These are phyloP conservation scores for Todiramphus chloris DNA, from an alignment of 2,113 vertebrate species.

Conservation along the genomic window DNA sequence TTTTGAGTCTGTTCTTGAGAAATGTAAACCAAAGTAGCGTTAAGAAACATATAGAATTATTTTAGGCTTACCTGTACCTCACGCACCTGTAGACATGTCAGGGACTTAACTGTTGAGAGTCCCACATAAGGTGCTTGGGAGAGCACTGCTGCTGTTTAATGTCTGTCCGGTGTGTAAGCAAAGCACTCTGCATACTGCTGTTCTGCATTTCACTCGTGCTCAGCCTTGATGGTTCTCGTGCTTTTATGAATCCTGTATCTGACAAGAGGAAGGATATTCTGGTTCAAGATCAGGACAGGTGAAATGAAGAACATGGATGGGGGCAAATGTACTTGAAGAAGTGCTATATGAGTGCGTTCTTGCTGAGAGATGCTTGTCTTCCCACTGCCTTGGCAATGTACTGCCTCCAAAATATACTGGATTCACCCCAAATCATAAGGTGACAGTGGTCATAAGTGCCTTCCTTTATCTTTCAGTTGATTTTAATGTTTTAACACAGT, in stretches of 20 bases:
- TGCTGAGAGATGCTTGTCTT: background rate
- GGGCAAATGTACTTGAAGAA: background rate
- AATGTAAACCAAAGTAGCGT: background rate
- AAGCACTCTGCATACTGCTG: background rate
- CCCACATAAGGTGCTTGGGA: background rate
- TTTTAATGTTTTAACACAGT: background rate
- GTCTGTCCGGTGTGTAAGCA: background rate
- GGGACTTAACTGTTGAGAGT: background rate
- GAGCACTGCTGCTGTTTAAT: background rate
- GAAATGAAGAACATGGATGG: background rate
- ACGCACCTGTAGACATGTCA: background rate
- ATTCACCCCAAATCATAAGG: background rate
- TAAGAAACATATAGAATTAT: background rate
- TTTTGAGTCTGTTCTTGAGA: background rate
- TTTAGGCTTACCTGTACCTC: background rate
- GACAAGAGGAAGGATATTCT: background rate
- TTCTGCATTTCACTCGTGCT: background rate
- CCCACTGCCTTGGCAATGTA: background rate
- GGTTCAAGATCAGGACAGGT: background rate
- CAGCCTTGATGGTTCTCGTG: background rate
- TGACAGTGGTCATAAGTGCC: background rate
- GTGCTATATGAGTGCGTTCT: background rate
- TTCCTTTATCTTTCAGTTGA: background rate
- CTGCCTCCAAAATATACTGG: background rate
- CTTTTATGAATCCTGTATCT: background rate